phyloP scores from a whole-genome alignment of 2,888 invertebrate genomes.

The Didymodactylos carnosus region DNA sequence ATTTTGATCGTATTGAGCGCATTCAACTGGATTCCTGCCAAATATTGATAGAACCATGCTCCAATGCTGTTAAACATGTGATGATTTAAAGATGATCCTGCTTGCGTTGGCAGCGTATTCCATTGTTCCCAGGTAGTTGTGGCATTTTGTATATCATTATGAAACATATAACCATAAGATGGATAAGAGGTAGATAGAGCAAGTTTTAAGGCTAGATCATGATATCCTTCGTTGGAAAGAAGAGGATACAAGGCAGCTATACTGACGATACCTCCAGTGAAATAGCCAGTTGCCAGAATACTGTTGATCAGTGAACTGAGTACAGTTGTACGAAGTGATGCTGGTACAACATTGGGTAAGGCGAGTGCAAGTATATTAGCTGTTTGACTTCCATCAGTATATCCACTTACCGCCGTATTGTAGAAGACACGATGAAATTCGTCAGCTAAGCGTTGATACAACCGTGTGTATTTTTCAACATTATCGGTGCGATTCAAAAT shows the following conservation, averaged over 20 bases:
- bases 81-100: background rate
- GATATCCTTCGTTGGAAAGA: background rate
- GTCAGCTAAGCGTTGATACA: background rate
- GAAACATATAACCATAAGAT: background rate
- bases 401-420: background rate
- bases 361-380: background rate
- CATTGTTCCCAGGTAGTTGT: background rate
- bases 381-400: background rate
- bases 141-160: background rate
- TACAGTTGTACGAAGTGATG: background rate
- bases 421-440: background rate
- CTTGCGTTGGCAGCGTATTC: background rate
- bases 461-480: background rate
- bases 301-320: background rate
- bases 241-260: background rate
- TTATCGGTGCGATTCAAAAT: background rate
- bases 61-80: background rate
- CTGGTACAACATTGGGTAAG: background rate
- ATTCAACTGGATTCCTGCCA: background rate
- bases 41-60: background rate
- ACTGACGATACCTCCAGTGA: background rate
- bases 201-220: background rate
- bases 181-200: background rate
- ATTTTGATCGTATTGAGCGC: background rate
- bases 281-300: background rate